Base-by-base conservation (phyloP, 1,140 invertebrate genomes). In the Drosophila chauvacae region DNA sequence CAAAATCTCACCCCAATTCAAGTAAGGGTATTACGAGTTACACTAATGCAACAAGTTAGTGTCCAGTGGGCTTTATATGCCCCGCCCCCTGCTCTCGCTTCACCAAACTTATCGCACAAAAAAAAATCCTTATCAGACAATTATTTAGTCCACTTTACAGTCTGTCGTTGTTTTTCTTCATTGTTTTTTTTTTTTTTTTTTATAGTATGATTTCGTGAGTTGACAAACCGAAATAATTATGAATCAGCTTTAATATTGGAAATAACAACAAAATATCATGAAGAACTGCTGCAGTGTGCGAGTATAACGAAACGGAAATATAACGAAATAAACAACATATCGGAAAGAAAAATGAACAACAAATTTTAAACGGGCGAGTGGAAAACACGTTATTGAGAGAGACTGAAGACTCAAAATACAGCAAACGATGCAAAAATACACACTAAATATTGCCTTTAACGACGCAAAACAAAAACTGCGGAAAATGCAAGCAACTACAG, bases 201-300 rank as follows among this genome's bases (percentile, higher is more conserved):
- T 18, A 33, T 30, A 42, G 23, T 20, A 16, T 42, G 35, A 6
- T 18, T 60, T 72, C 39, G 37, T 71, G 69, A 71, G 61, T 80
- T 70, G 77, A 68, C 65, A 63, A 64, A 74, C 84, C 69, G 66
- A 84, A 87, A 88, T 83, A 87, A 88, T 87, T 87, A 83, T 87
- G 83, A 87, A 87, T 88, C 83, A 87, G 80, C 76, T 66, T 63
- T 37, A 60, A 76, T 58, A 76, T 45, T 56, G 55, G 18, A 45
- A 48, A 56, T 69, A 39, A 61, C 20, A 50, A 60, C 41, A 63
- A 30, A 30, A 48, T 53, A 77, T 41, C 30, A 59, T 35, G 26
- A 37, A 55, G 33, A 55, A 55, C 13, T 23, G 51, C 51, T 55
- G 33, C 51, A 55, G 50, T 53, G n/a, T 33, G 51, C 30, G 56